Conservation (phyloP, 2,888 invertebrate genomes). For the Synanthedon vespiformis region DNA sequence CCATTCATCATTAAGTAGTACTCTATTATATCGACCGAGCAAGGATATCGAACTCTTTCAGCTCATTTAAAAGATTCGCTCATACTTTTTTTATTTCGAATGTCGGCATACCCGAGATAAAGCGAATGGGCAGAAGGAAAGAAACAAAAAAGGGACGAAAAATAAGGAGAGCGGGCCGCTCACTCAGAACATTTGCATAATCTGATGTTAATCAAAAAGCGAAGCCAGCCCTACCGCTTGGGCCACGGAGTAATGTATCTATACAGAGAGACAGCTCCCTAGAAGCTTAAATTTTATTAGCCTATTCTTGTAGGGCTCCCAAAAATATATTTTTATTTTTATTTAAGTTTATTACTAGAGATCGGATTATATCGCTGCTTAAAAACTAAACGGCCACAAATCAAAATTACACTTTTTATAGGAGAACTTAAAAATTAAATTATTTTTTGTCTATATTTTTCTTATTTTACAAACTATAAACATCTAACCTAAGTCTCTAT, state of each 20-base stretch:
- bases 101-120: slow-evolving; percentile 64
- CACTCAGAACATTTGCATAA: slow-evolving; percentile 65
- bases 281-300: too few species aligned
- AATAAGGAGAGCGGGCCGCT: slow-evolving; percentile 62
- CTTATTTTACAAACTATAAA: too few species aligned
- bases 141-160: slow-evolving; percentile 53
- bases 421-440: too few species aligned
- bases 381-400: too few species aligned
- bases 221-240: slow-evolving; percentile 36
- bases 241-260: slow-evolving; percentile 8
- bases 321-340: too few species aligned
- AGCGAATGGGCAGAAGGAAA: slow-evolving; percentile 46
- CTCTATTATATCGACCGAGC: slow-evolving; percentile 46
- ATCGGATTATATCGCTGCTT: too few species aligned
- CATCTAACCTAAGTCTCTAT: too few species aligned
- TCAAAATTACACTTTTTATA: too few species aligned
- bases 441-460: too few species aligned
- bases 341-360: too few species aligned
- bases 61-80: slow-evolving; percentile 58
- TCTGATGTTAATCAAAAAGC: slow-evolving; percentile 68
- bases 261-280: too few species aligned
- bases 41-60: slow-evolving; percentile 61
- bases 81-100: slow-evolving; percentile 48
- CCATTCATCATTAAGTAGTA: slow-evolving; percentile 55
- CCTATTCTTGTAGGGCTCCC: too few species aligned